phyloP scores from a whole-genome alignment of 2,113 vertebrate genomes.

The Poeciliopsis retropinna region DNA sequence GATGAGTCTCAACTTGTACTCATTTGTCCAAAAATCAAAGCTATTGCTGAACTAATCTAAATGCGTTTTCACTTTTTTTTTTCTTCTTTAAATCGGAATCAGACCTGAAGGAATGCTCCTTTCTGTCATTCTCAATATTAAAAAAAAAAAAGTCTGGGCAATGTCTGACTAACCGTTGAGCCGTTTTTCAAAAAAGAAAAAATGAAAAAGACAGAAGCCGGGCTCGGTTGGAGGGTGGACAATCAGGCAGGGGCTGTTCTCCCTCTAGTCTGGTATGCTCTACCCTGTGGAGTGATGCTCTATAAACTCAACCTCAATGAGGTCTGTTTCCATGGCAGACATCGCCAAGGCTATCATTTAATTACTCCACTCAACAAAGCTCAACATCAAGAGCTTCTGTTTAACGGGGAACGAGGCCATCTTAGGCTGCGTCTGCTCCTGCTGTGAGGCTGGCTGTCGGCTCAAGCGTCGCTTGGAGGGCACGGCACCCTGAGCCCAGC shows the following conservation, averaged over 20 bases:
- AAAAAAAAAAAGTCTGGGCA: slow-evolving; percentile 4
- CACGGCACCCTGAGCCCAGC: slow-evolving; percentile 50
- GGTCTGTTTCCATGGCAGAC: slow-evolving; percentile 59
- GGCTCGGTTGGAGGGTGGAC: slow-evolving; percentile 6
- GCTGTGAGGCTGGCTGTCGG: slow-evolving; percentile 48
- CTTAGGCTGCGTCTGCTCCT: slow-evolving; percentile 50
- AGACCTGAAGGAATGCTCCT: not conserved
- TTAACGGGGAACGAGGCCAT: slow-evolving; percentile 35
- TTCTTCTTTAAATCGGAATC: not conserved
- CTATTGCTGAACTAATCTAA: not conserved
- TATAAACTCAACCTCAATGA: slow-evolving; percentile 55
- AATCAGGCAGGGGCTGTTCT: slow-evolving; percentile 31
- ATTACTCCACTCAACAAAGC: slow-evolving; percentile 71
- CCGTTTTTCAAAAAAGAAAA: slow-evolving; percentile 11
- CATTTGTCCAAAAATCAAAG: not conserved
- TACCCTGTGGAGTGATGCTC: slow-evolving; percentile 45
- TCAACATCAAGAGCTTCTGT: slow-evolving; percentile 55
- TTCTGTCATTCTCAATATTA: not conserved
- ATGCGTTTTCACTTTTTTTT: slow-evolving; percentile 8
- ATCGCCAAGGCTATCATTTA: slow-evolving; percentile 51
- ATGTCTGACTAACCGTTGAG: slow-evolving; percentile 18
- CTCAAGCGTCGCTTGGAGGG: slow-evolving; percentile 53
- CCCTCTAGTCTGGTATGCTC: slow-evolving; percentile 35
- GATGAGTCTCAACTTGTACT: not conserved
- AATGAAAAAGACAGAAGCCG: slow-evolving; percentile 10